Base-by-base conservation (phyloP, 2,113 vertebrate species). In the Odobenus rosmarus region DNA sequence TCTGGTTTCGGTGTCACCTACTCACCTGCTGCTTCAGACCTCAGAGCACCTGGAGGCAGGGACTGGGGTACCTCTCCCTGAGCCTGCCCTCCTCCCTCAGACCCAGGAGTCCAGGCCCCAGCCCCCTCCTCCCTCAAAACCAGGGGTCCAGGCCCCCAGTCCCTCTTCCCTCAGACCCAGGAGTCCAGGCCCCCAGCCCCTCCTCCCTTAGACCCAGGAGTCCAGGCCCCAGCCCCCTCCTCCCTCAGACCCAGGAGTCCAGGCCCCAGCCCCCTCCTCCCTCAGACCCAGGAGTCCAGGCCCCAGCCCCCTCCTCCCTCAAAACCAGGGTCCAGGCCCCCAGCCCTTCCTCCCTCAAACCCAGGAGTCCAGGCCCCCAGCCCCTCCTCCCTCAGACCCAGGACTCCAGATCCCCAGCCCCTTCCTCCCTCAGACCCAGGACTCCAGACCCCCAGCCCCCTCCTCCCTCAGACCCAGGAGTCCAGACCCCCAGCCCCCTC, bases 1-100 rank as follows among this genome's bases (percentile, higher is more conserved):
- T 88, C 72, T 0, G 33, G 97, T 97, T 98, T 98, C 95, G 79
- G 95, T 81, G 55, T 93, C 19, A 3, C 24, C 24, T 3, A 77
- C 61, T 92, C 24, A 3, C n/a, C 31, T 4, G 26, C 16, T 1
- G 49, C 21, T 57, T 46, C 64, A 1, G 26, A 62, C n/a, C 4
- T 3, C 19, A 16, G 53, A 9, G 71, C 33, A 31, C 2, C 28
- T 2, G 26, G 46, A 51, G 53, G 46, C 7, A 15, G 57, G 77
- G 72, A 1, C n/a, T 12, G 4, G 8, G 53, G 42, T 1, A 7
- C 26, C 57, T 46, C 9, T 3, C 49, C 36, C 46, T 2, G 5
- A 14, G 4, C 7, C 8, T 23, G 3, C 28, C 21, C 79, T 93
- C 14, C 59, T 71, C 87, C 86, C 53, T 16, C 39, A 36, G 62